Evolutionary conservation across 2,888 invertebrate species (phyloP), one percentile per base, ranked within the genome.

Genomic region (Biston stratarius): DNA sequence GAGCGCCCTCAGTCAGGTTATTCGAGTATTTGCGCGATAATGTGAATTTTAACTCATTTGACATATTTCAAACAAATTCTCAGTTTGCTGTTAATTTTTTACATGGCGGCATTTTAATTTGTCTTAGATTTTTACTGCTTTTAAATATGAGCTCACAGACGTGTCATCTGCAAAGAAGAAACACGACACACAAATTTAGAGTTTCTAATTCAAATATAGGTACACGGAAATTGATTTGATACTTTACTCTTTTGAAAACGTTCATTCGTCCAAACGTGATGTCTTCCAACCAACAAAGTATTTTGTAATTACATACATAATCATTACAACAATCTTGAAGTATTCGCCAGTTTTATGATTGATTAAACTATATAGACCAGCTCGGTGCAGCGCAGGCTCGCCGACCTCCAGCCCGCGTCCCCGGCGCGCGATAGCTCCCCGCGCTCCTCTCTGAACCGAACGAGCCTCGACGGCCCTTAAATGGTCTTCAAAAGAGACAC

Each of bases 401-500:
- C 1, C 24, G 15, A 24, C 24, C 2, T 10, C 10, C 3, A 24
- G 10, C 47, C 66, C 59, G 67, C 79, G 77, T 76, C 77, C 75
- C 77, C 77, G 78, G 81, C 74, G 74, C 75, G 76, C 80, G 77
- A 83, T 3, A 83, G 83, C 83, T 82, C 79, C 75, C 71, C 72
- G 70, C 66, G 73, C 76, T 80, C 73, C 80, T 83, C 81, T 81
- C 81, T 10, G 24, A 24, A 3, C 56, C 71, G 74, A 76, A 80
- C 83, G 81, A 78, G 76, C 71, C 36, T 40, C 38, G 42, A 33
- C 44, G 15, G 36, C 62, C 89, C 87, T 70, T 89, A 88, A 84
- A 90, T 74, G 90, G 89, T 49, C 77, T 79, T 80, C 82, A 81
- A 82, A 84, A 83, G 83, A 82, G 77, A 76, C 82, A 82, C 75